These are phyloP conservation scores for Staurois parvus DNA, from an alignment of 2,797 vertebrate genomes.

Conservation along the genomic window DNA sequence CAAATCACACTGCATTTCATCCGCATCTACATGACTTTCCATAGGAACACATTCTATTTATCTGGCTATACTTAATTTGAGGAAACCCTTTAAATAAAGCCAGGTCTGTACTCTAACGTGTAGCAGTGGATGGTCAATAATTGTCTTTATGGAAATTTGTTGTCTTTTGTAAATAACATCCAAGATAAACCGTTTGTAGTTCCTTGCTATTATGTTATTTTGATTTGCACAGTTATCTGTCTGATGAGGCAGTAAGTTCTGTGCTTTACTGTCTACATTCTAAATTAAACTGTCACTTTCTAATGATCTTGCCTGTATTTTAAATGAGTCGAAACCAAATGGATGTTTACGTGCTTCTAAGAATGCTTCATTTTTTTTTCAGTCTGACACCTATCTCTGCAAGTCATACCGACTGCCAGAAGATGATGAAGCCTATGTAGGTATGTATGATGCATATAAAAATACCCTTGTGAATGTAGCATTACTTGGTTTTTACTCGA, in stretches of 20 bases:
- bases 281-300: constrained; percentile 42
- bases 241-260: neutral
- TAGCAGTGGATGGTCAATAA: neutral
- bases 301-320: constrained; percentile 51
- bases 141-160: neutral
- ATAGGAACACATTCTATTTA: too few species aligned
- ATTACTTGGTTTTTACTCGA: constrained; percentile 60
- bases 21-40: too few species aligned
- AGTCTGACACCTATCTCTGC: constrained; percentile 96
- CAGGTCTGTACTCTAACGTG: neutral
- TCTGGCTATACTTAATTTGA: neutral
- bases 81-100: neutral
- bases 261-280: constrained; percentile 21
- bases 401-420: constrained; percentile 85
- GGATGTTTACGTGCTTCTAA: constrained; percentile 56
- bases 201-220: neutral
- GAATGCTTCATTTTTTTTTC: constrained; percentile 62
- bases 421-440: constrained; percentile 85
- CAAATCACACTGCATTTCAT: too few species aligned
- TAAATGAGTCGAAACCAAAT: constrained; percentile 39
- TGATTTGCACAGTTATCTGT: neutral
- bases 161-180: neutral
- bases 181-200: neutral
- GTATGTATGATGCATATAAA: constrained; percentile 77
- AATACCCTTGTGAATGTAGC: constrained; percentile 51